Evolutionary conservation across 2,797 vertebrate species (phyloP), one percentile per base, ranked within the genome.

Genomic region (Crenuchus spilurus): DNA sequence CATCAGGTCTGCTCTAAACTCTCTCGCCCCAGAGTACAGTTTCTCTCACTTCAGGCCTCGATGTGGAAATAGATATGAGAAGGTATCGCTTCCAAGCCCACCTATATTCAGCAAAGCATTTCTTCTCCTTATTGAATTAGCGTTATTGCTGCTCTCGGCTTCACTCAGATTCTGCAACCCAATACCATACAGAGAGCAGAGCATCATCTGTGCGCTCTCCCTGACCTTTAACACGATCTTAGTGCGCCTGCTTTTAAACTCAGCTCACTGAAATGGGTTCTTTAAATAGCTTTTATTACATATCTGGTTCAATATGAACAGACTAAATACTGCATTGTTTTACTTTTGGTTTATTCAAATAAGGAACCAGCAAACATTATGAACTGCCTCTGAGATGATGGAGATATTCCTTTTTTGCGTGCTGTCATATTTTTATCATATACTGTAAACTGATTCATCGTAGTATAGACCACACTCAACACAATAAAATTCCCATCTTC

Each of bases 81-180:
- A 85, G 85, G 77, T 81, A 82, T 87, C 85, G 84, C 87, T 90
- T 88, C 88, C 87, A 89, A 33, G 84, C 85, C 84, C 88, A 87
- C 89, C 87, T 90, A 87, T 78, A 89, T 90, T 90, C 89, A 86
- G 89, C 89, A 83, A 88, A 86, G 84, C 85, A 90, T 90, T 90
- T 90, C 88, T 90, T 90, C 6, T 9, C 0, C n/a, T 93, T 88
- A 93, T 92, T 87, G 83, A 84, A 93, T 93, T 92, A 92, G 86
- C 73, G 78, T 91, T 93, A 94, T 92, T 91, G 91, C 91, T 90
- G 85, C 88, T 91, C 89, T 87, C 86, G 82, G 75, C 83, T 84
- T 89, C 85, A 82, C 84, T 86, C 84, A 58, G 84, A 88, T 87
- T 89, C 87, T 49, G 85, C 85, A 87, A 78, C 89, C 85, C 88